A percentile compares a stretch with the other conserved stretches of the same genome.
Evolutionary conservation across 2,113 vertebrate genomes (phyloP).

Genomic region (Lepidothrix coronata): DNA sequence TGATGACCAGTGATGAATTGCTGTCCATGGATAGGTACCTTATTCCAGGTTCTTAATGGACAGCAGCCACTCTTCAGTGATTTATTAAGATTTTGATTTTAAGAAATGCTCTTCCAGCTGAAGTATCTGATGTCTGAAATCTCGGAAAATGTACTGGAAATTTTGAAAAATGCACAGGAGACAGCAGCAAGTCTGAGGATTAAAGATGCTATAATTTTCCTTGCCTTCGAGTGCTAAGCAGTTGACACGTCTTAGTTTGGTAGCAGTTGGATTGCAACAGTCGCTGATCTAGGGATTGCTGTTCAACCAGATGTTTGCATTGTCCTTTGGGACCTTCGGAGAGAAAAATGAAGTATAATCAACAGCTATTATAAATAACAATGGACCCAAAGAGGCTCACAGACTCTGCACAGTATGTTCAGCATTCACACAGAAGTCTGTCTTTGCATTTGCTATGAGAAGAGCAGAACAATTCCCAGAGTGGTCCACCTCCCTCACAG

Average conservation of each 20-base stretch:
- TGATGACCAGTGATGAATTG: not conserved
- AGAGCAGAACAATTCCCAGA: not conserved
- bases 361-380: not conserved
- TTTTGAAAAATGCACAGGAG: not conserved
- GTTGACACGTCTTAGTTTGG: not conserved
- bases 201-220: not conserved
- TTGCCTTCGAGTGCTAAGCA: not conserved
- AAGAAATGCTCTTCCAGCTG: not conserved
- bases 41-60: not conserved
- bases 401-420: not conserved
- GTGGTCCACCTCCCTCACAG: not conserved
- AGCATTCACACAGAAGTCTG: not conserved
- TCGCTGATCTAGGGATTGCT: not conserved
- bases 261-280: not conserved
- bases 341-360: not conserved
- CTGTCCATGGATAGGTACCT: not conserved
- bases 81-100: not conserved
- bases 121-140: not conserved
- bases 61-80: not conserved
- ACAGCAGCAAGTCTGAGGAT: not conserved
- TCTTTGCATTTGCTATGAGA: not conserved
- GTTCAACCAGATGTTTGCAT: not conserved
- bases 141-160: not conserved
- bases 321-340: not conserved
- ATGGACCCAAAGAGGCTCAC: not conserved